Evolutionary conservation across 2,888 invertebrate genomes (phyloP).

Genomic region (Drosophila leonis): DNA sequence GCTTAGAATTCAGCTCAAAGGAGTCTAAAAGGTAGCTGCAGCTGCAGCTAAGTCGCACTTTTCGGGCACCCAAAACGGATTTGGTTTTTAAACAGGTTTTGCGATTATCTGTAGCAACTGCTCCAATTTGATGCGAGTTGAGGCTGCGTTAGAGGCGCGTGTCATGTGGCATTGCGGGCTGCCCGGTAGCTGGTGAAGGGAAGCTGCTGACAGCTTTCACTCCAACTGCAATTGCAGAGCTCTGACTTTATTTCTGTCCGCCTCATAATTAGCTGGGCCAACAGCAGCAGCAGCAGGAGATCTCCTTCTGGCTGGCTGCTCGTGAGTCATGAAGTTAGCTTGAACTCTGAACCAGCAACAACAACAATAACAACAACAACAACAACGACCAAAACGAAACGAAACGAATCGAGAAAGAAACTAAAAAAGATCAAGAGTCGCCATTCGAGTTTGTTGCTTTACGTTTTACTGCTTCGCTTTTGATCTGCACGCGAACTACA

Average conservation of each 20-base stretch:
- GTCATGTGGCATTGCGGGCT: neutral
- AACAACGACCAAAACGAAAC: conserved; percentile 22
- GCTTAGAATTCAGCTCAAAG: conserved; percentile 20
- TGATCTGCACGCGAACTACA: conserved; percentile 11
- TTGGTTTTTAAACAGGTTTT: conserved; percentile 15
- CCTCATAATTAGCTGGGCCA: conserved; percentile 19
- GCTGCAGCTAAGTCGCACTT: conserved; percentile 29
- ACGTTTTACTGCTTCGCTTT: conserved; percentile 21
- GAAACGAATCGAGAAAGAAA: conserved; percentile 25
- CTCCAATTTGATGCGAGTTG: conserved; percentile 5
- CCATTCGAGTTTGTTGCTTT: conserved; percentile 8
- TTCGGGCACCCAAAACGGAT: conserved; percentile 27
- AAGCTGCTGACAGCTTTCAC: conserved; percentile 25
- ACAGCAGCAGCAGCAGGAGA: conserved; percentile 14
- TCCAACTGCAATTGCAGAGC: conserved; percentile 21
- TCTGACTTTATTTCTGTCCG: neutral
- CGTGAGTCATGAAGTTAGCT: conserved; percentile 37
- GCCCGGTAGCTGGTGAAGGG: conserved; percentile 18
- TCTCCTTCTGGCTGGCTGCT: conserved; percentile 18
- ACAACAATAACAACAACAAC: conserved; percentile 16
- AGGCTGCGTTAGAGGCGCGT: conserved; percentile 7
- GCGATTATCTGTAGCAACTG: conserved; percentile 22
- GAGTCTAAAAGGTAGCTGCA: conserved; percentile 22
- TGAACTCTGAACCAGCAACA: conserved; percentile 50
- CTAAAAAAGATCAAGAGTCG: conserved; percentile 40